Evolutionary conservation across 2,888 invertebrate species (phyloP).

Genomic region (Mystacides longicornis): DNA sequence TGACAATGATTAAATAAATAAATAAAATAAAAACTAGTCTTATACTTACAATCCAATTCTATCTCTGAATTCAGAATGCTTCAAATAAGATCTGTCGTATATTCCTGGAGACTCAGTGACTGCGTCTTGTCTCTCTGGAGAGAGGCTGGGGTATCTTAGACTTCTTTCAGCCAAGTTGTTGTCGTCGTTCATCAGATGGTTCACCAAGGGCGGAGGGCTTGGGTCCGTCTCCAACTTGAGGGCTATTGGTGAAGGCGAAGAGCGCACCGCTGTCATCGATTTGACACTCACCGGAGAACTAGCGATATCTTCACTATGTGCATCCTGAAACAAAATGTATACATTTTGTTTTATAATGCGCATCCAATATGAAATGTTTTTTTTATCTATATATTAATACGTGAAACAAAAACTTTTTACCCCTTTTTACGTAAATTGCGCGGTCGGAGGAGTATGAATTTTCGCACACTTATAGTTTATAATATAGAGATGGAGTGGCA

Average conservation of each 20-base stretch:
- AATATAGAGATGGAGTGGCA: too few relatives aligned
- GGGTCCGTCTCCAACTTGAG: slow-evolving; percentile 22
- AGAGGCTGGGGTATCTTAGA: slow-evolving; percentile 2
- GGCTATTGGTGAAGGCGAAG: slow-evolving; percentile 20
- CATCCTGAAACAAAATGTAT: slow-evolving; percentile 15
- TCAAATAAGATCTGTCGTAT: slow-evolving; percentile 8
- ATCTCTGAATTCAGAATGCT: slow-evolving; percentile 4
- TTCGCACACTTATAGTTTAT: too few relatives aligned
- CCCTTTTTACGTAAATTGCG: too few relatives aligned
- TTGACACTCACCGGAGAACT: slow-evolving; percentile 14
- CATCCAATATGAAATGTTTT: too few relatives aligned
- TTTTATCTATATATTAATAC: too few relatives aligned
- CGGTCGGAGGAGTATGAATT: too few relatives aligned
- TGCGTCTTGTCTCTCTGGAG: slow-evolving; percentile 6
- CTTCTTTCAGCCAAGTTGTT: neutral
- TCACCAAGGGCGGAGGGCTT: slow-evolving; percentile 12
- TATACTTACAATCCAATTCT: slow-evolving; percentile 11
- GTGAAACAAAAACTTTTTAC: too few relatives aligned
- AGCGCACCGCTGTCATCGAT: slow-evolving; percentile 14
- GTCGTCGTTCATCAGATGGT: neutral
- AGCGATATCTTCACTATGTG: slow-evolving; percentile 10
- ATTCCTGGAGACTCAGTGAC: slow-evolving; percentile 8
- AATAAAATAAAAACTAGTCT: too few relatives aligned
- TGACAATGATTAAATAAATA: too few relatives aligned
- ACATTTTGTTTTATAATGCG: neutral